Evolutionary conservation across 2,113 vertebrate species (phyloP).

Genomic region (Epinephelus fuscoguttatus): DNA sequence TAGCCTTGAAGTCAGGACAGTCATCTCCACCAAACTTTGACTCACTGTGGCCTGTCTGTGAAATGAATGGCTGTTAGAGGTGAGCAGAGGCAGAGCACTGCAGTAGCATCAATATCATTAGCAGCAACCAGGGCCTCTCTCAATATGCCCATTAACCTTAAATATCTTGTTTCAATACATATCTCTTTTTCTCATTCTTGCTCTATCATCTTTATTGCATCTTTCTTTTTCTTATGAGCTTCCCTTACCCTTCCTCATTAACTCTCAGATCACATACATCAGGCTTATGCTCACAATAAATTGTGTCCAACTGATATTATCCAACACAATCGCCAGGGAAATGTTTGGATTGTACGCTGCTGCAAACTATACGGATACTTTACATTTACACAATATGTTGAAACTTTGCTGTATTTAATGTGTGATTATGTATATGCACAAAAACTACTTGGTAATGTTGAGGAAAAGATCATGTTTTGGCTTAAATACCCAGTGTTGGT

Average conservation of each 20-base stretch:
- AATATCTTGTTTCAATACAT: conserved; percentile 12
- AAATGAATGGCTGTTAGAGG: conserved; percentile 50
- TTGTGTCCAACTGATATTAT: conserved; percentile 1
- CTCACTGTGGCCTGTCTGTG: conserved; percentile 36
- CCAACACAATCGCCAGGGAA: too few species aligned
- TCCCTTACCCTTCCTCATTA: conserved; percentile 5
- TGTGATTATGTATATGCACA: too few species aligned
- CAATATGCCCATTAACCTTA: conserved; percentile 37
- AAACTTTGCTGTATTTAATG: too few species aligned
- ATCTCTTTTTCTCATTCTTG: not conserved
- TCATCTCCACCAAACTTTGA: conserved; percentile 43
- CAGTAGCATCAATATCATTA: conserved; percentile 66
- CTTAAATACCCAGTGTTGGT: too few species aligned
- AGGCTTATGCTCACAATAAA: conserved; percentile 17
- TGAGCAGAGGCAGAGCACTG: conserved; percentile 46
- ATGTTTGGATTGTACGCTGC: too few species aligned
- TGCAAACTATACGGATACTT: too few species aligned
- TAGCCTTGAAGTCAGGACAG: conserved; percentile 34
- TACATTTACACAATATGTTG: too few species aligned
- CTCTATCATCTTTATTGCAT: not conserved
- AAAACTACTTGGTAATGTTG: too few species aligned
- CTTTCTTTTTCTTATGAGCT: conserved; percentile 18
- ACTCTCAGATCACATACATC: conserved; percentile 20
- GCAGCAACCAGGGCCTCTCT: conserved; percentile 26
- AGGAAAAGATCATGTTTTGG: too few species aligned